These are phyloP conservation scores for Yponomeuta sedellus DNA, from an alignment of 2,888 invertebrate genomes.

Conservation along the genomic window DNA sequence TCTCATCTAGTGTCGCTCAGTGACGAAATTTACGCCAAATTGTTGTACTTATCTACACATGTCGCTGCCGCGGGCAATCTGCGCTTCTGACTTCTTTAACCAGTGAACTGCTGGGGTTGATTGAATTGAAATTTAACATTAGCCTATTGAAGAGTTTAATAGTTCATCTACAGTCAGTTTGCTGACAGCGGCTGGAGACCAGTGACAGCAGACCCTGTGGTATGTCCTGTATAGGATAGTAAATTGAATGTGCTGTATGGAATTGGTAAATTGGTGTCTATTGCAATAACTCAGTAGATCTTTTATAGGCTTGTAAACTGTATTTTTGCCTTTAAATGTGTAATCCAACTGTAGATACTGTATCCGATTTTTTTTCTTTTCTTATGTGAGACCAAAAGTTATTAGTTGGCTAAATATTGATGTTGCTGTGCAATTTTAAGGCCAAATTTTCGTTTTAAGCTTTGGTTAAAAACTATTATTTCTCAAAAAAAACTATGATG, in stretches of 20 bases:
- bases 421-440: neutral
- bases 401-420: neutral
- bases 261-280: constrained; percentile 4
- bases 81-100: too few relatives aligned
- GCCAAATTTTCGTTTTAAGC: neutral
- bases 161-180: too few relatives aligned
- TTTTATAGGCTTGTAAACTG: neutral
- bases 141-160: too few relatives aligned
- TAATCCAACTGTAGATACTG: neutral
- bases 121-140: too few relatives aligned
- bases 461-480: neutral
- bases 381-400: neutral
- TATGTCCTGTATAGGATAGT: too few relatives aligned
- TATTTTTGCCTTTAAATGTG: constrained; percentile 14
- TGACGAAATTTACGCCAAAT: too few relatives aligned
- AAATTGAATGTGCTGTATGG: neutral
- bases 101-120: too few relatives aligned
- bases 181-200: too few relatives aligned
- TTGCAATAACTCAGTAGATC: neutral
- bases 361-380: neutral
- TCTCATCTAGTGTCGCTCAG: too few relatives aligned
- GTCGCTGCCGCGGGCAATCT: constrained; percentile 71
- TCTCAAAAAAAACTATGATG: neutral
- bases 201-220: too few relatives aligned
- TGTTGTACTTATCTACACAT: constrained; percentile 38